Conservation (phyloP, 2,797 vertebrate genomes). For the Denticeps clupeoides region DNA sequence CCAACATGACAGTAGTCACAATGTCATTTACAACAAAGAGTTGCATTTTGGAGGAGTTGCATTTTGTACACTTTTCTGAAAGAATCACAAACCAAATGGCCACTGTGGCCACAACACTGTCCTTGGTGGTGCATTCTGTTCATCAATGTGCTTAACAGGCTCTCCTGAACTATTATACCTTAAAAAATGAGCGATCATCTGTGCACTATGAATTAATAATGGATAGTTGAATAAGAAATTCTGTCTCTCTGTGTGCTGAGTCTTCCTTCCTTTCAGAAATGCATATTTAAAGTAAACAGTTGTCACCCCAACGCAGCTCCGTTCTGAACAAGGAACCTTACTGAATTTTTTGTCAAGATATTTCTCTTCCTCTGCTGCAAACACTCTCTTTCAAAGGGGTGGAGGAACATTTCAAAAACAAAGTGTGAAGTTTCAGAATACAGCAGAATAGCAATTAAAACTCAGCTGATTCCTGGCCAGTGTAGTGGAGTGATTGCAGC, state of each 20-base stretch:
- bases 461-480: constrained; percentile 1
- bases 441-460: constrained; percentile 14
- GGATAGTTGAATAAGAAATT: constrained; percentile 21
- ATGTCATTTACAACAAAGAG: too few species aligned
- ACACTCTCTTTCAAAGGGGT: constrained; percentile 16
- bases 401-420: constrained; percentile 4
- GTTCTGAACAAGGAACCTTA: constrained; percentile 18
- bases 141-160: constrained; percentile 15
- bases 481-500: constrained; percentile 4
- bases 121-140: too few species aligned
- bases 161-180: constrained; percentile 8
- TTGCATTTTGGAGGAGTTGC: too few species aligned
- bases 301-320: constrained; percentile 22
- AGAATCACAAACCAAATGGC: too few species aligned
- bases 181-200: constrained; percentile 14
- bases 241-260: too few species aligned
- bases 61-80: too few species aligned
- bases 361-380: constrained; percentile 7
- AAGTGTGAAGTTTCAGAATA: constrained; percentile 5
- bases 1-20: too few species aligned
- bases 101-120: too few species aligned
- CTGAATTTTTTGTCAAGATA: constrained; percentile 17
- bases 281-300: constrained; percentile 10
- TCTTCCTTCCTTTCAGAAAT: constrained; percentile 8
- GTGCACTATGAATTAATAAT: constrained; percentile 25